These are phyloP conservation scores for Brachionus asplanchnoidis DNA, from an alignment of 1,140 invertebrate genomes.

Conservation along the genomic window DNA sequence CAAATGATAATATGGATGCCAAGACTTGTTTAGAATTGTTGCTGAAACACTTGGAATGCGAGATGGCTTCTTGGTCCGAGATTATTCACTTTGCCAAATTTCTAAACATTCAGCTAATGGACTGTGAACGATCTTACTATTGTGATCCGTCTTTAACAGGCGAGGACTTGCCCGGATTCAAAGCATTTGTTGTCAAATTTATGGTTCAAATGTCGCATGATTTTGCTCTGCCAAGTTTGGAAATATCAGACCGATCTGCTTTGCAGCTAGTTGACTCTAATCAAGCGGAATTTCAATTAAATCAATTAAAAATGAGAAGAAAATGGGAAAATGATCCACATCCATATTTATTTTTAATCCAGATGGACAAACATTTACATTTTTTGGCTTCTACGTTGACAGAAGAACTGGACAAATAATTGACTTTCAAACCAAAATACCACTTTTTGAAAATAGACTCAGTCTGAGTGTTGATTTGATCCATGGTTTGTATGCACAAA, in stretches of 20 bases:
- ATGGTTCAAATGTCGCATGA: constrained; percentile 33
- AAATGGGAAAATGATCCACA: constrained; percentile 37
- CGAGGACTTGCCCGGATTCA: constrained; percentile 45
- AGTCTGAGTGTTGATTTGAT: background rate
- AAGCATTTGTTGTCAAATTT: constrained; percentile 13
- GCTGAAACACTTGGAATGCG: constrained; percentile 49
- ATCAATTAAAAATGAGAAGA: constrained; percentile 33
- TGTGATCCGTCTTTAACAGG: constrained; percentile 44
- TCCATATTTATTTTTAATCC: constrained; percentile 40
- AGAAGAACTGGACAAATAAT: background rate
- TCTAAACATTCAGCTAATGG: constrained; percentile 50
- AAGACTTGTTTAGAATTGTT: constrained; percentile 44
- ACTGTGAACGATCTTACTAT: constrained; percentile 50
- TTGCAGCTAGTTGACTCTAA: background rate
- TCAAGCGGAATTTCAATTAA: constrained; percentile 18
- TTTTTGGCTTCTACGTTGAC: constrained; percentile 13
- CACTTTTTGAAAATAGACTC: background rate
- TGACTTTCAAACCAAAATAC: background rate
- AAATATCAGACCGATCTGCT: constrained; percentile 13
- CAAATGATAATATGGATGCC: background rate
- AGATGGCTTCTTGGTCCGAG: constrained; percentile 52
- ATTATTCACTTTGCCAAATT: constrained; percentile 52
- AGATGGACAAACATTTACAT: constrained; percentile 39
- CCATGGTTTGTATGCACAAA: background rate
- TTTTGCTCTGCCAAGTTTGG: constrained; percentile 25